Evolutionary conservation across 35 echinoderm and acorn worm species (phyloP), one percentile per base, ranked within the genome.

Genomic region (Lytechinus variegatus): DNA sequence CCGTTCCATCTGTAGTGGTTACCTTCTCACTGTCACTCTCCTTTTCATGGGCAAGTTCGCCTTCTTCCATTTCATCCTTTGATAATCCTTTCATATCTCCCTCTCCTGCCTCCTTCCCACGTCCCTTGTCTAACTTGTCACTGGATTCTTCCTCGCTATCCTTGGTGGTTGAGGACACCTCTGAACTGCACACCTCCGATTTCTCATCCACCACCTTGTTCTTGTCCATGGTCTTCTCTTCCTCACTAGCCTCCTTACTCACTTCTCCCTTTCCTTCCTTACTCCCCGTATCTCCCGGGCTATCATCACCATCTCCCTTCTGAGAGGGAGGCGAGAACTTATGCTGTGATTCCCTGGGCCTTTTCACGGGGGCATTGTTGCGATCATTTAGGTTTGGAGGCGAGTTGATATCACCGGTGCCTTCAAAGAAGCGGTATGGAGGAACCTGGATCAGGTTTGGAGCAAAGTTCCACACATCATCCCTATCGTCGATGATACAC

Each of bases 401-500:
- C 21, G 97, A 94, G 89, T 99, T 99, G 53, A 99, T 99, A 79
- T 99, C 98, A 2, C 97, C 97, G 4, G 97, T 98, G 51, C 97
- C 98, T 87, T 94, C 95, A 96, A 99, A 99, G 94, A 97, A 99
- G 52, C 95, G 96, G 96, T 97, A 99, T 29, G 98, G 97, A 44
- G 96, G 97, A 8, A 99, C 98, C 54, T 97, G 96, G 52, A 99
- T 96, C 66, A 99, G 52, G 87, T 98, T 99, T 56, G 92, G 92
- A 55, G 95, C 95, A 95, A 95, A 96, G 72, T 93, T 97, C 97
- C 97, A 97, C 16, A 97, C 97, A 87, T 98, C 97, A 61, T 98
- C 98, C 92, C 98, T 93, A 72, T 99, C 98, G 90, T 99, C 97
- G 56, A 98, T 99, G 95, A 99, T 99, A 95, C 96, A 97, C 29